A percentile compares a stretch with the other conserved stretches of the same genome.
These are phyloP conservation scores for Coleophora deauratella DNA, from an alignment of 2,888 invertebrate species.

Conservation along the genomic window DNA sequence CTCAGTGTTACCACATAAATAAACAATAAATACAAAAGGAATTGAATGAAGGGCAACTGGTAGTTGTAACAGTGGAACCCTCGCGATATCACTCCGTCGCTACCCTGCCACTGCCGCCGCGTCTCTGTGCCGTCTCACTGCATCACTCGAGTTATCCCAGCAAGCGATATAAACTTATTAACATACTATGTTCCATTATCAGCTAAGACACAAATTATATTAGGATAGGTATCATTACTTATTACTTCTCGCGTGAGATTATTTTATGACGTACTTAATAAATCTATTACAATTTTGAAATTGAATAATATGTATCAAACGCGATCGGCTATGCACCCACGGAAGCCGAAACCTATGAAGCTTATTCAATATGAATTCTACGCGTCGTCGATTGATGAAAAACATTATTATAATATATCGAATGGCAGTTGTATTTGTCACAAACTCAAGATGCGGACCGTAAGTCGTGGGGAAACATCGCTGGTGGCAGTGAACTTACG, in stretches of 20 bases:
- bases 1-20: slow-evolving; percentile 36
- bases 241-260: slow-evolving; percentile 66
- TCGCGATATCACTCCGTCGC: slow-evolving; percentile 9
- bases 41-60: slow-evolving; percentile 32
- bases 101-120: slow-evolving; percentile 13
- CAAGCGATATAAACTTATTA: slow-evolving; percentile 67
- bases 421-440: slow-evolving; percentile 70
- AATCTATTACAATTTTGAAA: slow-evolving; percentile 70
- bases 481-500: slow-evolving; percentile 15
- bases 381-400: slow-evolving; percentile 55
- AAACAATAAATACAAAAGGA: slow-evolving; percentile 36
- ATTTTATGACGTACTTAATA: slow-evolving; percentile 54
- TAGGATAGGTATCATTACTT: slow-evolving; percentile 56
- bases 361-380: slow-evolving; percentile 47
- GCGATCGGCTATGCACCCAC: slow-evolving; percentile 67
- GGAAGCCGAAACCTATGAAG: slow-evolving; percentile 59
- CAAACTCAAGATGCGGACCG: slow-evolving; percentile 38
- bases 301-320: slow-evolving; percentile 69
- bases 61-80: slow-evolving; percentile 25
- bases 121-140: slow-evolving; percentile 34
- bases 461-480: slow-evolving; percentile 7
- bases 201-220: slow-evolving; percentile 74
- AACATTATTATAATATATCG: slow-evolving; percentile 66
- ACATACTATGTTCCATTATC: slow-evolving; percentile 64
- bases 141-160: slow-evolving; percentile 24